Percentiles rank a stretch among this genome's conserved stretches.
These are phyloP conservation scores for Phrynocephalus versicolor DNA, from an alignment of 2,113 vertebrate genomes.

Conservation along the genomic window DNA sequence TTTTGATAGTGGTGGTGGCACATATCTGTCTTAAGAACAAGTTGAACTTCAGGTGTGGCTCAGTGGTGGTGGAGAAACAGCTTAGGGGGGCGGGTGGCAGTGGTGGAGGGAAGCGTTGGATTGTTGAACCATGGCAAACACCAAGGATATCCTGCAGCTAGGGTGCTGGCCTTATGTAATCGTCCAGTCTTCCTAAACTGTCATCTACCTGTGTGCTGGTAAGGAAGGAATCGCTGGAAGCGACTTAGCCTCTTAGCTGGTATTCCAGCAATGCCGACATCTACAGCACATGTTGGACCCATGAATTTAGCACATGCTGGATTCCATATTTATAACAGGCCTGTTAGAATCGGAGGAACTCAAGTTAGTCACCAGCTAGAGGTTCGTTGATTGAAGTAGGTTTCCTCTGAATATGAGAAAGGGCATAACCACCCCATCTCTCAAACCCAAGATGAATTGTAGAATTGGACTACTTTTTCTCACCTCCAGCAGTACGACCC, in stretches of 20 bases:
- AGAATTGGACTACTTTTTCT: background rate
- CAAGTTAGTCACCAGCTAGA: background rate
- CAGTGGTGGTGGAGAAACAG: background rate
- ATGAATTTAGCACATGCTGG: background rate
- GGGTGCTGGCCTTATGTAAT: background rate
- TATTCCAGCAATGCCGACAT: background rate
- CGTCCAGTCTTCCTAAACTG: background rate
- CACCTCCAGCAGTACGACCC: background rate
- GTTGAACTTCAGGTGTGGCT: background rate
- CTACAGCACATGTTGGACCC: background rate
- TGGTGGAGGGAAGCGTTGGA: background rate
- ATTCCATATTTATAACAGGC: background rate
- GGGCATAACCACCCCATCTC: background rate
- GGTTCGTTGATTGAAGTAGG: too few relatives aligned
- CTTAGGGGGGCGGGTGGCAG: too few relatives aligned
- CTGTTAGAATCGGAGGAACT: background rate
- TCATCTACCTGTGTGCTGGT: background rate
- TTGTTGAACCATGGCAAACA: background rate
- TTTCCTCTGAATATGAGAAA: background rate
- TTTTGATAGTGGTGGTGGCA: conserved; percentile 61
- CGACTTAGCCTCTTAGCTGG: background rate
- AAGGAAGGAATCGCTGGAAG: background rate
- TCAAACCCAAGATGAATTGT: background rate
- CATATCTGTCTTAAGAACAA: conserved; percentile 5
- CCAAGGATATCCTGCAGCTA: background rate